Percentiles rank a stretch among this genome's conserved stretches.
Conservation (phyloP, 2,888 invertebrate species). For the Cosmopolites sordidus region DNA sequence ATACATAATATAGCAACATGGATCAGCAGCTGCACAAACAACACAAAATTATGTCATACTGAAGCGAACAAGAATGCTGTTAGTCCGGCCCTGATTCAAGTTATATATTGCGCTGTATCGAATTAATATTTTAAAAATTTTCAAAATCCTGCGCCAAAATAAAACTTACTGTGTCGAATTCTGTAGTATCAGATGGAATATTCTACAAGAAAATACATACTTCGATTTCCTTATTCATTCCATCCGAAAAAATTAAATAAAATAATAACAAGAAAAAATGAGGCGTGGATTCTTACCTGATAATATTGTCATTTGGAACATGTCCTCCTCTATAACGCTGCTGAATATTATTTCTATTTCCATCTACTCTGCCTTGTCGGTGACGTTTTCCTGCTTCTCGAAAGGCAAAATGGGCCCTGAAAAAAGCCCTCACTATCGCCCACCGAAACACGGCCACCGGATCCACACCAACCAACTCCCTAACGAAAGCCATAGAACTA, state of each 20-base stretch:
- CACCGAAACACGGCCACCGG: slow-evolving; percentile 90
- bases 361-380: slow-evolving; percentile 59
- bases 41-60: neutral
- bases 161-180: too few relatives aligned
- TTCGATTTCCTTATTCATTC: too few relatives aligned
- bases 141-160: too few relatives aligned
- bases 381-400: slow-evolving; percentile 75
- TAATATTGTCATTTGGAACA: slow-evolving; percentile 68
- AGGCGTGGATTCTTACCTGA: slow-evolving; percentile 53
- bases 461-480: slow-evolving; percentile 86
- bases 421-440: slow-evolving; percentile 90
- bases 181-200: too few relatives aligned
- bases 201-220: too few relatives aligned
- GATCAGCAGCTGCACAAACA: slow-evolving; percentile 7
- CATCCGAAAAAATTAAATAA: too few relatives aligned
- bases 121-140: too few relatives aligned
- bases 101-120: neutral
- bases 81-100: neutral
- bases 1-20: slow-evolving; percentile 12
- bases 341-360: slow-evolving; percentile 53
- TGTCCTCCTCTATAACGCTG: slow-evolving; percentile 60
- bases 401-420: slow-evolving; percentile 84
- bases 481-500: slow-evolving; percentile 86
- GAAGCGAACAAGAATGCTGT: neutral
- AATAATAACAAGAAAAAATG: neutral